Evolutionary conservation across 2,113 vertebrate species (phyloP).

Genomic region (Fregata magnificens): DNA sequence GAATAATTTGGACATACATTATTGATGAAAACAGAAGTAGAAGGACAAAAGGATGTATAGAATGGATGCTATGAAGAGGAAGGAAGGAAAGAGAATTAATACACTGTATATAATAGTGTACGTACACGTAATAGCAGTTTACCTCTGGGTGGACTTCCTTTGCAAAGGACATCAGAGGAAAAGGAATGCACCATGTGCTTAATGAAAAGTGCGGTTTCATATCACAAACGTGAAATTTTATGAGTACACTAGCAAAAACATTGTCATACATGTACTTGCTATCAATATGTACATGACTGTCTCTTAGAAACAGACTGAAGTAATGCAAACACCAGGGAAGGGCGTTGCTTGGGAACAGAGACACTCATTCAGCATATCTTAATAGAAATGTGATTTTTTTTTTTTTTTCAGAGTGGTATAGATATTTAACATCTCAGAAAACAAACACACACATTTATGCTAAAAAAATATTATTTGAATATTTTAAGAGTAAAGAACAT

Average conservation of each 20-base stretch:
- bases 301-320: conserved; percentile 59
- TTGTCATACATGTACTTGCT: conserved; percentile 52
- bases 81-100: neutral
- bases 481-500: neutral
- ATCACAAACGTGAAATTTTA: neutral
- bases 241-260: conserved; percentile 11
- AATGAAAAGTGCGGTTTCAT: conserved; percentile 8
- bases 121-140: neutral
- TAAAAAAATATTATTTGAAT: neutral
- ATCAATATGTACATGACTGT: conserved; percentile 17
- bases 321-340: conserved; percentile 41
- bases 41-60: neutral
- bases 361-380: conserved; percentile 32
- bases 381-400: conserved; percentile 34
- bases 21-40: neutral
- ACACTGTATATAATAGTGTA: accelerated
- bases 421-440: conserved; percentile 17
- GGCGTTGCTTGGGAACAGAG: conserved; percentile 68
- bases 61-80: neutral
- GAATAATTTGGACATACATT: neutral
- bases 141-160: neutral
- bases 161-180: neutral
- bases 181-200: neutral
- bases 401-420: neutral
- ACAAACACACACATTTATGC: neutral